These are phyloP conservation scores for Hippocampus mohnikei DNA, from an alignment of 2,113 vertebrate species.

Conservation along the genomic window DNA sequence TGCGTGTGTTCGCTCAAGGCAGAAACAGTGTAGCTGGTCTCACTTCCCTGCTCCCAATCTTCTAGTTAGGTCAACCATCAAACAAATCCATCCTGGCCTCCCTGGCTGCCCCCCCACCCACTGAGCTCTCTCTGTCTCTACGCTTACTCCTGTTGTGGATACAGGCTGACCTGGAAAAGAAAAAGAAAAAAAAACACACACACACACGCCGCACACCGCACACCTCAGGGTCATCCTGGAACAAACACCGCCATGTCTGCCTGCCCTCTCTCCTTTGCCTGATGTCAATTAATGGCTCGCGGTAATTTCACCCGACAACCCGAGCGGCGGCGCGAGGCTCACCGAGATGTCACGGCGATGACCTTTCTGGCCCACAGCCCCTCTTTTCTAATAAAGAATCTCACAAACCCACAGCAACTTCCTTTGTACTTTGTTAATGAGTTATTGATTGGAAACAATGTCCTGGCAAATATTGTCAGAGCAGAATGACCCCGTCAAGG, in stretches of 20 bases:
- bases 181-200: constrained; percentile 10
- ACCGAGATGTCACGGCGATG: constrained; percentile 89
- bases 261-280: constrained; percentile 78
- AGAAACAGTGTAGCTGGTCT: constrained; percentile 69
- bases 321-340: constrained; percentile 79
- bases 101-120: constrained; percentile 64
- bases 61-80: constrained; percentile 99
- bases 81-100: constrained; percentile 77
- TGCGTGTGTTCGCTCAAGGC: constrained; percentile 59
- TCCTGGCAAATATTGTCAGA: constrained; percentile 90
- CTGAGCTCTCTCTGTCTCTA: constrained; percentile 36
- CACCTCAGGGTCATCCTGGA: constrained; percentile 70
- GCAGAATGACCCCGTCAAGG: constrained; percentile 80
- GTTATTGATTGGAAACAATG: constrained; percentile 99
- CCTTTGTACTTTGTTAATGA: constrained; percentile 99
- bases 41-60: constrained; percentile 91
- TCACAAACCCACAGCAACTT: constrained; percentile 83
- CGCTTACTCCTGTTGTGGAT: constrained; percentile 57
- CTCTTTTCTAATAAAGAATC: constrained; percentile 86
- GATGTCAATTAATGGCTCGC: constrained; percentile 95
- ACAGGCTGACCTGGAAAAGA: constrained; percentile 56
- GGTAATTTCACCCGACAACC: constrained; percentile 98
- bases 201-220: constrained; percentile 38
- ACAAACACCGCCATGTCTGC: constrained; percentile 71
- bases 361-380: constrained; percentile 85